Evolutionary conservation across 2,888 invertebrate genomes (phyloP), one percentile per base, ranked within the genome.

Genomic region (Venusia cambrica): DNA sequence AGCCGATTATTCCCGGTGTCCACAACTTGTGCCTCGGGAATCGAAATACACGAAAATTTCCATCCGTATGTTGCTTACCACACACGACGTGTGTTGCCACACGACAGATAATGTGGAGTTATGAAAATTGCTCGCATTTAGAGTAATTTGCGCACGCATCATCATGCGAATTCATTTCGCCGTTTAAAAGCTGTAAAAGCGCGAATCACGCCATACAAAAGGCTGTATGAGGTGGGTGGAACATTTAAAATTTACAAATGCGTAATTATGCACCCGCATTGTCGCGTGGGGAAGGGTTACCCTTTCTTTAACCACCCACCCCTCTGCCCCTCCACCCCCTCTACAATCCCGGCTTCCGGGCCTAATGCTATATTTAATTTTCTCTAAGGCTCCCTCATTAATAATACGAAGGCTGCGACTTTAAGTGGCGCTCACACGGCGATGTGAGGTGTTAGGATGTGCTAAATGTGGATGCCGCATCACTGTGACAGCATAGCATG

Each of bases 331-430:
- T 63, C 59, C 57, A 58, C 56, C 51, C 25, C 47, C 66, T 65
- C 62, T 67, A 65, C 67, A 67, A 72, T 68, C 73, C 77, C 73
- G 66, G 83, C 76, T 83, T 83, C 84, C 84, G 83, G 72, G 79
- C 78, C 87, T 87, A 85, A 87, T 87, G 87, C 85, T 85, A 85
- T 87, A 87, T 87, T 87, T 87, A 87, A 87, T 87, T 87, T 87
- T 87, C 83, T 84, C 83, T 84, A 85, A 85, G 85, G 79, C 85
- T 83, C 81, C 70, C 84, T 85, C 87, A 85, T 87, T 87, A 87
- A 85, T 87, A 87, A 83, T 83, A 75, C 74, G 81, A 77, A 79
- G 74, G 76, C 73, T 79, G 76, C 80, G 80, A 85, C 85, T 85
- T 84, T 77, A 87, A 87, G 87, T 84, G 85, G 78, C 83, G 85